phyloP scores from a whole-genome alignment of 2,888 invertebrate species.

The Megaustenia siamemsis region DNA sequence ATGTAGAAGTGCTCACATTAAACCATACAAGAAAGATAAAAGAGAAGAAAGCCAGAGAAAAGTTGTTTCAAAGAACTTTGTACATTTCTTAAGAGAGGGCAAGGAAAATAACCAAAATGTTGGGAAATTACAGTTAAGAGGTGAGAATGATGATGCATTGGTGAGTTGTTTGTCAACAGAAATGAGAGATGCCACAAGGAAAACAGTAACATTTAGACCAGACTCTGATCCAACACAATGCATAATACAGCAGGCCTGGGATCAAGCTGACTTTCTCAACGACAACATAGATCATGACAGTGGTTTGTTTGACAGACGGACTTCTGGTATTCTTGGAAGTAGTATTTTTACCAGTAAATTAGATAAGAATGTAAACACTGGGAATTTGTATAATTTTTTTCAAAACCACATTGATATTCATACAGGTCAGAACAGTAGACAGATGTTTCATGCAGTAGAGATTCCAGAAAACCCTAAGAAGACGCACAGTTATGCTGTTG shows the following conservation, averaged over 20 bases:
- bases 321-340: neutral
- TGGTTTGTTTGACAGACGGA: neutral
- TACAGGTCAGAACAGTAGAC: neutral
- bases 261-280: neutral
- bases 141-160: slow-evolving; percentile 8
- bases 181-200: neutral
- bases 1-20: neutral
- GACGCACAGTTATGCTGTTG: neutral
- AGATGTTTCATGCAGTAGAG: neutral
- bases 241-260: slow-evolving; percentile 44
- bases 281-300: neutral
- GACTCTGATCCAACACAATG: slow-evolving; percentile 17
- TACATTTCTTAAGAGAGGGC: slow-evolving; percentile 2
- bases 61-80: slow-evolving; percentile 13
- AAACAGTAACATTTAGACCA: neutral
- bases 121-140: neutral
- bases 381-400: neutral
- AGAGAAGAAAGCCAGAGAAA: neutral
- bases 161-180: neutral
- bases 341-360: neutral
- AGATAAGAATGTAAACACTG: neutral
- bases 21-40: neutral
- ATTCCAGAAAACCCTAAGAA: neutral
- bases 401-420: neutral
- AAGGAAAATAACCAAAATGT: neutral